Evolutionary conservation across 2,797 vertebrate genomes (phyloP).

Genomic region (Denticeps clupeoides): DNA sequence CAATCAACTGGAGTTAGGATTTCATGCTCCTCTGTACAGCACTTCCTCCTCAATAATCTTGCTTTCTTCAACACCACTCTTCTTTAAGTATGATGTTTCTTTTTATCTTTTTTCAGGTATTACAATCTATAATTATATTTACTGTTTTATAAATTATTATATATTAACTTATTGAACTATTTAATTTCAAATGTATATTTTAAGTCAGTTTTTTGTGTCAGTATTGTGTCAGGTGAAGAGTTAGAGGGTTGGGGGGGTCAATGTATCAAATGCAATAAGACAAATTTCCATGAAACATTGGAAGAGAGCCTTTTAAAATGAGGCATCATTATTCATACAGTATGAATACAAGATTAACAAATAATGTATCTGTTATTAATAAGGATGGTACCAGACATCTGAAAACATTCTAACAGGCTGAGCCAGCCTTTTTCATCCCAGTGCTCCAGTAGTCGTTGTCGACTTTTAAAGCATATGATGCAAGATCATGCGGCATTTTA

Average conservation of each 20-base stretch:
- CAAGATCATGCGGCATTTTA: no score
- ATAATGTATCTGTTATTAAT: not conserved
- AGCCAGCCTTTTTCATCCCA: no score
- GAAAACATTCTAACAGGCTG: no score
- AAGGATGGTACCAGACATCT: no score
- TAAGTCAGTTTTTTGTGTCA: not conserved
- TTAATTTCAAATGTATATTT: constrained; percentile 6
- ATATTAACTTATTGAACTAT: constrained; percentile 9
- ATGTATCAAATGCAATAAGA: constrained; percentile 10
- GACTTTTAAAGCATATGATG: no score
- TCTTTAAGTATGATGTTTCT: no score
- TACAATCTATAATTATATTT: not conserved
- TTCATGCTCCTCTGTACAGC: not conserved
- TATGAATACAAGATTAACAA: no score
- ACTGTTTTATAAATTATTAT: not conserved
- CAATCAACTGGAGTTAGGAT: not conserved
- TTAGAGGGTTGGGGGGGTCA: not conserved
- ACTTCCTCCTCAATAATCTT: not conserved
- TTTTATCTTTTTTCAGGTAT: not conserved
- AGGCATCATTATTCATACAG: no score
- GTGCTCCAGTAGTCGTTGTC: no score
- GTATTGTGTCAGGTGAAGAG: not conserved
- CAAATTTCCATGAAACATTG: not conserved
- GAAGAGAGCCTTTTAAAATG: not conserved
- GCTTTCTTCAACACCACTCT: not conserved